Evolutionary conservation across 2,888 invertebrate genomes (phyloP).

Genomic region (Pseudanteris insignis): DNA sequence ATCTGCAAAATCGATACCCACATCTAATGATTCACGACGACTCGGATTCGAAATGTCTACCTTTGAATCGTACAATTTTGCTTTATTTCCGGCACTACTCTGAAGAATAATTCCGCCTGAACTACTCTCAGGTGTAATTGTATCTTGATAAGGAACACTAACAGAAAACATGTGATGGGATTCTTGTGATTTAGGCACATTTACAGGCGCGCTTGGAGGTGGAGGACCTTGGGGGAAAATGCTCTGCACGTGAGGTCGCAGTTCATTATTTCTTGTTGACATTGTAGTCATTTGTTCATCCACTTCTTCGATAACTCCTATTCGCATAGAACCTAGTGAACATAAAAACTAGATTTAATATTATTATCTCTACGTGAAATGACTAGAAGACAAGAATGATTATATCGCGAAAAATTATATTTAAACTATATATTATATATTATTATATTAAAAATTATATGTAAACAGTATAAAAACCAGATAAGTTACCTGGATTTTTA

Average conservation of each 20-base stretch:
- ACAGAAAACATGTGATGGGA: constrained; percentile 53
- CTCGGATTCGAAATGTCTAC: constrained; percentile 11
- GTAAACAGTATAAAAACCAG: too few relatives aligned
- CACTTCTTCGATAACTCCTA: constrained; percentile 67
- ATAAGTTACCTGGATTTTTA: constrained; percentile 56
- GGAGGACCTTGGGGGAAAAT: constrained; percentile 68
- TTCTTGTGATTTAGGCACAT: constrained; percentile 69
- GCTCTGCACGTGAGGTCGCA: constrained; percentile 60
- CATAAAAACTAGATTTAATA: constrained; percentile 4
- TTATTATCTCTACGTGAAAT: too few relatives aligned
- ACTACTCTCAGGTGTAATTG: constrained; percentile 34
- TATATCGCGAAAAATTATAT: too few relatives aligned
- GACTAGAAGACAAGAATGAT: too few relatives aligned
- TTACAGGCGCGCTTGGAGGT: constrained; percentile 72
- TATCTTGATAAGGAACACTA: constrained; percentile 55
- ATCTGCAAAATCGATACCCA: constrained; percentile 43
- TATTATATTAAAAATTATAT: too few relatives aligned
- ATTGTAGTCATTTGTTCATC: constrained; percentile 86
- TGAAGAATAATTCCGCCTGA: constrained; percentile 11
- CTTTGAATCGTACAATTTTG: constrained; percentile 24
- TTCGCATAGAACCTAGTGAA: constrained; percentile 59
- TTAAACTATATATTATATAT: too few relatives aligned
- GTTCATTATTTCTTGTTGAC: constrained; percentile 73
- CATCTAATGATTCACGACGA: constrained; percentile 11
- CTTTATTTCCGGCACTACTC: background rate